These are phyloP conservation scores for Hippasteria phrygiana DNA, from an alignment of 53 echinoderm and acorn worm genomes.

Conservation along the genomic window DNA sequence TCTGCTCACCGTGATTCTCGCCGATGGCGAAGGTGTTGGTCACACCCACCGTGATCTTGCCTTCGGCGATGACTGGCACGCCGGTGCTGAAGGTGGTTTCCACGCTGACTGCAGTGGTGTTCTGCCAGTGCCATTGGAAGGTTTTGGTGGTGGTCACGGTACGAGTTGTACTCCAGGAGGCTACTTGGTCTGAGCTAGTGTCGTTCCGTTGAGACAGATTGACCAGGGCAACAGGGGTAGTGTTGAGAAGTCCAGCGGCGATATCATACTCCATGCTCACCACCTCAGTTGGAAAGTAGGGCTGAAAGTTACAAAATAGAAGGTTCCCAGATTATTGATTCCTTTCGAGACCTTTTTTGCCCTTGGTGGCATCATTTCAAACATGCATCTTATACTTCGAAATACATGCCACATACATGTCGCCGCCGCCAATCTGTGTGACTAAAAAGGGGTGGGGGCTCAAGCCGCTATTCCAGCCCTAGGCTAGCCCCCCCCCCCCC, in stretches of 20 bases:
- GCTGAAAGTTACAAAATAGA: background rate
- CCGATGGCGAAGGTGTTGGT: conserved; percentile 52
- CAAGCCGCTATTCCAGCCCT: too few relatives aligned
- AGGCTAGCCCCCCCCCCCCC: too few relatives aligned
- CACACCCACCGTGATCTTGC: background rate
- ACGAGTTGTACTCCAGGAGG: conserved; percentile 48
- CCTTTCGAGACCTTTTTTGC: too few relatives aligned
- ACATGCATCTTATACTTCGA: too few relatives aligned
- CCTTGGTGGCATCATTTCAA: too few relatives aligned
- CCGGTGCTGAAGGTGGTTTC: conserved; percentile 25
- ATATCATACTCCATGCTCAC: conserved; percentile 62
- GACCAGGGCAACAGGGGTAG: conserved; percentile 17
- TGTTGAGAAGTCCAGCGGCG: conserved; percentile 7
- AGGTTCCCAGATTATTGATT: too few relatives aligned
- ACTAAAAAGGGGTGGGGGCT: too few relatives aligned
- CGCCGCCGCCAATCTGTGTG: too few relatives aligned
- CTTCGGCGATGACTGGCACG: background rate
- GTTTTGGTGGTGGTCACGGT: conserved; percentile 56
- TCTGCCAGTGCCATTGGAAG: conserved; percentile 61
- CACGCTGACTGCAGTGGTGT: conserved; percentile 24
- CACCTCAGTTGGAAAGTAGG: conserved; percentile 31
- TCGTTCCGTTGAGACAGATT: conserved; percentile 55
- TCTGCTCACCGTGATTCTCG: conserved; percentile 2
- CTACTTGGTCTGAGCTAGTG: conserved; percentile 26
- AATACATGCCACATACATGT: too few relatives aligned